Percentiles rank a stretch among this genome's conserved stretches.
These are phyloP conservation scores for Melanaphis sacchari DNA, from an alignment of 1,140 invertebrate genomes.

Conservation along the genomic window DNA sequence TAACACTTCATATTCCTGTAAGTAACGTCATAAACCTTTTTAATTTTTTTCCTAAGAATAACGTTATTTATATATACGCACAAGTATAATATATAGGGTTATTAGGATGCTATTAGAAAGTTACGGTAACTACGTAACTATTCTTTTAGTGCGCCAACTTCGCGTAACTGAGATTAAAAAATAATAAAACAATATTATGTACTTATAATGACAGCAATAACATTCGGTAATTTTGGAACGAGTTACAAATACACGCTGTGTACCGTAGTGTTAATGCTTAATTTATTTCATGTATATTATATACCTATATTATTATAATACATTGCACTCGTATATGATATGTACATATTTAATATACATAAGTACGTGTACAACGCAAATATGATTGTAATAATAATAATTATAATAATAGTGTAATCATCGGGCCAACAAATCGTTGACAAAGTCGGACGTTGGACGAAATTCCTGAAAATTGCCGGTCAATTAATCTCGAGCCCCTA, in stretches of 20 bases:
- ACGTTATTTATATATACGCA: no score
- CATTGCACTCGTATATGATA: not conserved
- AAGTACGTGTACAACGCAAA: no score
- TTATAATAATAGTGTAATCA: not conserved
- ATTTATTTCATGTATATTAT: not conserved
- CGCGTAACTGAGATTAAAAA: no score
- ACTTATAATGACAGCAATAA: not conserved
- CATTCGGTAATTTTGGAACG: not conserved
- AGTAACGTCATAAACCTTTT: not conserved
- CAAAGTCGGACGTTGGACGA: slow-evolving; percentile 9
- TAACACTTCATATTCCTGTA: not conserved
- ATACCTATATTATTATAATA: not conserved
- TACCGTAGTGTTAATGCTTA: not conserved
- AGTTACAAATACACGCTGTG: not conserved
- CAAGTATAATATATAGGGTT: no score
- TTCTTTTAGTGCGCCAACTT: no score
- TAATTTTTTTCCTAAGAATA: not conserved
- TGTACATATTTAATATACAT: not conserved
- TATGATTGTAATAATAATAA: not conserved
- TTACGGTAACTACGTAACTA: no score
- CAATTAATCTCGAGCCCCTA: slow-evolving; percentile 54
- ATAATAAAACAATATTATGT: no score
- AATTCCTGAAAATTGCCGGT: slow-evolving; percentile 38
- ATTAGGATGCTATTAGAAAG: no score
- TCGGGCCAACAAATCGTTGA: not conserved